These are phyloP conservation scores for Apocheima hispidaria DNA, from an alignment of 2,888 invertebrate species.

Conservation along the genomic window DNA sequence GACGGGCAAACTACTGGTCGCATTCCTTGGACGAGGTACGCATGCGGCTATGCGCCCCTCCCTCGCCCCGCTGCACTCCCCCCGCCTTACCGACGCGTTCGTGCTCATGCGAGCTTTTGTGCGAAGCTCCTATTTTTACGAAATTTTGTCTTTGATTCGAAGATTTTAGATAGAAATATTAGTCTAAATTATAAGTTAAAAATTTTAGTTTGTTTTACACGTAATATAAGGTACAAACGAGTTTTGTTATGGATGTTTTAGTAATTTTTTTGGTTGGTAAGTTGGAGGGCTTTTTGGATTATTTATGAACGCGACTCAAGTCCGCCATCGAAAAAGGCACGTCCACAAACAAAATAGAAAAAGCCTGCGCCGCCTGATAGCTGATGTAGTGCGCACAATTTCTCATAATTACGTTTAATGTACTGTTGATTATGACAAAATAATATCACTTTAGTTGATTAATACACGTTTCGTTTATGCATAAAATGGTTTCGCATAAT, in stretches of 20 bases:
- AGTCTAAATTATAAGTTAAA: not conserved
- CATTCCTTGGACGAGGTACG: conserved; percentile 66
- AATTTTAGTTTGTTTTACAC: no score
- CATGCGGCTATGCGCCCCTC: conserved; percentile 69
- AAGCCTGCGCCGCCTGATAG: conserved; percentile 17
- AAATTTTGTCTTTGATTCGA: not conserved
- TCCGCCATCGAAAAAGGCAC: conserved; percentile 31
- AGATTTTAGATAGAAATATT: not conserved
- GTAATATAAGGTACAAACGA: not conserved
- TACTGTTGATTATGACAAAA: conserved; percentile 18
- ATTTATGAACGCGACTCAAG: conserved; percentile 28
- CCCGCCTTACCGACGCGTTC: conserved; percentile 70
- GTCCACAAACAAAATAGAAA: conserved; percentile 29
- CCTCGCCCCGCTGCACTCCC: conserved; percentile 43
- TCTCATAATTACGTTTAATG: conserved; percentile 28
- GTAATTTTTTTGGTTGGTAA: not conserved
- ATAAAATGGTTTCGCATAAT: conserved; percentile 18
- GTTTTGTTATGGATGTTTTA: not conserved
- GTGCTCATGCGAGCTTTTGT: conserved; percentile 63
- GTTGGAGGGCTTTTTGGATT: conserved; percentile 22
- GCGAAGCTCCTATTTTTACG: conserved; percentile 38
- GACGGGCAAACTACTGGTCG: conserved; percentile 78
- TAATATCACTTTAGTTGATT: conserved; percentile 19
- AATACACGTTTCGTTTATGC: conserved; percentile 1
- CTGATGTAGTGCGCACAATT: conserved; percentile 23